Evolutionary conservation across 1,140 invertebrate species (phyloP).

Genomic region (Leptinotarsa defecta): DNA sequence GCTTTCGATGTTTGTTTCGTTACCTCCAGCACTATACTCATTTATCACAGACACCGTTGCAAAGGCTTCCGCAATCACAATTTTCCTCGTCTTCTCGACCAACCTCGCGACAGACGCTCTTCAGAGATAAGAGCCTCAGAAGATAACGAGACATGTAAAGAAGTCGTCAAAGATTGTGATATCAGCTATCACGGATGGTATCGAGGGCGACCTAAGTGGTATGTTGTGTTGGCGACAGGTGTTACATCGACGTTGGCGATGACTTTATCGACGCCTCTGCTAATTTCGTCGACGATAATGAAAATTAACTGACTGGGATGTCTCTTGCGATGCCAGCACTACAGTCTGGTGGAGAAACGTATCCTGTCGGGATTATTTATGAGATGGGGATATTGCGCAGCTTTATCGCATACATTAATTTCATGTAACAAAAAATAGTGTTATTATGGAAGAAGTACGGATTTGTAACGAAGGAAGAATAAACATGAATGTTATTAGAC

Average conservation of each 20-base stretch:
- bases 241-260: slow-evolving; percentile 4
- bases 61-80: not conserved
- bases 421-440: too few species aligned
- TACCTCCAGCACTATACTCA: not conserved
- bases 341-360: not conserved
- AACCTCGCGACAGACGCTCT: not conserved
- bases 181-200: slow-evolving; percentile 18
- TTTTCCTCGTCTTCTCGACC: not conserved
- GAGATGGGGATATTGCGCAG: not conserved
- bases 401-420: too few species aligned
- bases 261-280: slow-evolving; percentile 25
- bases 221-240: slow-evolving; percentile 23
- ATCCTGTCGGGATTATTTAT: not conserved
- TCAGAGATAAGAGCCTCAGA: slow-evolving; percentile 11
- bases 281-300: slow-evolving; percentile 24
- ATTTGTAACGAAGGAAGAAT: too few species aligned
- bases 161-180: slow-evolving; percentile 19
- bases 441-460: too few species aligned
- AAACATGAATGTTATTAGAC: too few species aligned
- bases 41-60: not conserved
- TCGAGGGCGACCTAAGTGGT: slow-evolving; percentile 24
- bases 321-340: not conserved
- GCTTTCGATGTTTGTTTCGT: not conserved
- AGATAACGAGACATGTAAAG: slow-evolving; percentile 16
- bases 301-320: not conserved